Conservation (phyloP, 2,113 vertebrate species). For the Grallaria varia region DNA sequence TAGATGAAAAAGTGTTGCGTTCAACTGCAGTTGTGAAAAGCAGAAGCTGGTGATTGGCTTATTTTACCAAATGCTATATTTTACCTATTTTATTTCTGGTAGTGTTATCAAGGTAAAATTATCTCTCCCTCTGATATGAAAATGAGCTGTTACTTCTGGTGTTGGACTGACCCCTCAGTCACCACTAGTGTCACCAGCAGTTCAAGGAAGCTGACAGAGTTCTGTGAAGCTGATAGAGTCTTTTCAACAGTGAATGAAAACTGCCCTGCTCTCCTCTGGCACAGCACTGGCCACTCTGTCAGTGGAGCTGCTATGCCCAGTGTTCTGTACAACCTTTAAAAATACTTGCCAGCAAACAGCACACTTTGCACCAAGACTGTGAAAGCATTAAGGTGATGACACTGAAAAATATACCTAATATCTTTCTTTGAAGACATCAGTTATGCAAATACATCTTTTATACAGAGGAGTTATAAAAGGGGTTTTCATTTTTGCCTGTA, state of each 20-base stretch:
- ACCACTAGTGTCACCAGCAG: background rate
- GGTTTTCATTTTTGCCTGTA: slow-evolving; percentile 19
- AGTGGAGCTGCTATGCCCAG: background rate
- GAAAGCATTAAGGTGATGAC: background rate
- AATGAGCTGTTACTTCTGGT: background rate
- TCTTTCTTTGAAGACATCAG: background rate
- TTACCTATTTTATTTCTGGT: background rate
- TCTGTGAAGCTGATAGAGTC: background rate
- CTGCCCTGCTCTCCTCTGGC: background rate
- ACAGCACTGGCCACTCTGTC: rapidly evolving
- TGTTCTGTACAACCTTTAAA: background rate
- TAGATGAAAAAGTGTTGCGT: background rate
- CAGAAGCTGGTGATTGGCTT: background rate
- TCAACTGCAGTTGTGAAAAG: background rate
- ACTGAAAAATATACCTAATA: background rate
- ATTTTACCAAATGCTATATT: background rate
- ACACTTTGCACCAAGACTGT: too few relatives aligned
- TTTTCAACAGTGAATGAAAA: background rate
- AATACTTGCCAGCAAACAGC: background rate
- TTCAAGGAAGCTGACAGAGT: background rate
- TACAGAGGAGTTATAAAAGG: background rate
- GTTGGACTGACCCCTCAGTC: background rate
- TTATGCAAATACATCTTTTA: background rate
- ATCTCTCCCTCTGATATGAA: background rate
- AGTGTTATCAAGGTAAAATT: background rate